A percentile compares a stretch with the other conserved stretches of the same genome.
Evolutionary conservation across 2,888 invertebrate species (phyloP).

Genomic region (Gandaritis pyraliata): DNA sequence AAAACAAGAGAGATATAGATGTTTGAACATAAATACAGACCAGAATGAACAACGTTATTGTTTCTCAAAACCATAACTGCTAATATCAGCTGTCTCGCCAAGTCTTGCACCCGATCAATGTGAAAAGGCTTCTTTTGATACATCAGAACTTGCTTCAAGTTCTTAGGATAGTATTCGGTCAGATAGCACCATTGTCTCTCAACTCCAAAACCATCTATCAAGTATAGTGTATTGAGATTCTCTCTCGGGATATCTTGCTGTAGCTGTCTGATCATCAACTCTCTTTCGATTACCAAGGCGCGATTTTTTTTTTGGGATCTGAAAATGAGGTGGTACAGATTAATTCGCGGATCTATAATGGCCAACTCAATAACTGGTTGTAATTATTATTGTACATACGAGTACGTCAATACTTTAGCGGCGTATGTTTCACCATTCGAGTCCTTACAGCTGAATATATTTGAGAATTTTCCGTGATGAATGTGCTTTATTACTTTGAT

Average conservation of each 20-base stretch:
- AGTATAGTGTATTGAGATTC: slow-evolving; percentile 46
- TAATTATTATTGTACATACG: slow-evolving; percentile 49
- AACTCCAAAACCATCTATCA: slow-evolving; percentile 49
- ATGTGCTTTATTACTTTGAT: slow-evolving; percentile 45
- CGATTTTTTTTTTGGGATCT: slow-evolving; percentile 30
- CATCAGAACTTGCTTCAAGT: slow-evolving; percentile 51
- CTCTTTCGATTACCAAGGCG: slow-evolving; percentile 33
- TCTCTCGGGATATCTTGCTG: slow-evolving; percentile 49
- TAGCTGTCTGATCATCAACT: slow-evolving; percentile 48
- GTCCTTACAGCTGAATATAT: slow-evolving; percentile 53
- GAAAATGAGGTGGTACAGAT: slow-evolving; percentile 20
- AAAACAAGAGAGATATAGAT: too few species aligned
- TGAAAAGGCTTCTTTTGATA: slow-evolving; percentile 48
- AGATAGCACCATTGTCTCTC: slow-evolving; percentile 53
- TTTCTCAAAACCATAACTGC: slow-evolving; percentile 58
- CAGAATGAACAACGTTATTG: slow-evolving; percentile 61
- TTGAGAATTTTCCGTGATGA: slow-evolving; percentile 55
- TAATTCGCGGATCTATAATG: neutral
- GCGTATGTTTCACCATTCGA: slow-evolving; percentile 44
- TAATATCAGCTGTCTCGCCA: slow-evolving; percentile 59
- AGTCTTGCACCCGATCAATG: slow-evolving; percentile 54
- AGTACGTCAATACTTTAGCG: slow-evolving; percentile 57
- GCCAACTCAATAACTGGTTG: neutral
- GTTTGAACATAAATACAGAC: slow-evolving; percentile 44
- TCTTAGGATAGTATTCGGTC: slow-evolving; percentile 63